Evolutionary conservation across 2,797 vertebrate species (phyloP).

Genomic region (Alouatta caraya): DNA sequence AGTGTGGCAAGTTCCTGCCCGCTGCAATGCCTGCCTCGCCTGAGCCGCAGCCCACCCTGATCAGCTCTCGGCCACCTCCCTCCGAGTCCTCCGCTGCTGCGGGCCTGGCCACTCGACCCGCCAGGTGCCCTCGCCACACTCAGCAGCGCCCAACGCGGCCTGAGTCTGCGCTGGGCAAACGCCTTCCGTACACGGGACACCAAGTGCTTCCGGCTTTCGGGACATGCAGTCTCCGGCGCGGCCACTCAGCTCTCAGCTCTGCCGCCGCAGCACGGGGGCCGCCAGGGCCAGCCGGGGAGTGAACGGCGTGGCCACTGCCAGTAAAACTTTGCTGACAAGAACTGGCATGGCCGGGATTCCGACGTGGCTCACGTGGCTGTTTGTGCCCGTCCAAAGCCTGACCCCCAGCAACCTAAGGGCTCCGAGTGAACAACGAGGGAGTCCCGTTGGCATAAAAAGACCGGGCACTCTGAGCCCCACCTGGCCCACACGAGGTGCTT

Average conservation of each 20-base stretch:
- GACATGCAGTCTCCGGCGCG: accelerated
- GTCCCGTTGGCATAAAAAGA: too few species aligned
- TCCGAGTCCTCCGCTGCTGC: not conserved
- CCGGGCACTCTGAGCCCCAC: not conserved
- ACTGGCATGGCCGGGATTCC: accelerated
- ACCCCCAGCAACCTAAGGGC: not conserved
- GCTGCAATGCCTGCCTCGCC: accelerated
- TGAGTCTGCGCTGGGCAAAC: not conserved
- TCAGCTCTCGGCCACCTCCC: not conserved
- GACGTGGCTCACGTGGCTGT: not conserved
- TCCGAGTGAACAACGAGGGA: accelerated
- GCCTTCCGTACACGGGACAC: accelerated
- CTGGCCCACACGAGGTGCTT: not conserved
- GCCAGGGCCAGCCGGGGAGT: accelerated
- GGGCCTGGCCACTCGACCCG: not conserved
- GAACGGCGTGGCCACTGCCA: accelerated
- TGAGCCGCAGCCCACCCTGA: not conserved
- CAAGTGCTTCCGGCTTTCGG: accelerated
- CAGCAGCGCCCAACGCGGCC: accelerated
- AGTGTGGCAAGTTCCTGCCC: not conserved
- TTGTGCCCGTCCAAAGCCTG: accelerated
- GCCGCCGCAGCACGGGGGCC: not conserved
- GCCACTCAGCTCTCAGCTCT: not conserved
- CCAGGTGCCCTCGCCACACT: not conserved
- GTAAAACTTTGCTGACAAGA: not conserved